Evolutionary conservation across 2,113 vertebrate genomes (phyloP).

Genomic region (Benitochromis conjunctus): DNA sequence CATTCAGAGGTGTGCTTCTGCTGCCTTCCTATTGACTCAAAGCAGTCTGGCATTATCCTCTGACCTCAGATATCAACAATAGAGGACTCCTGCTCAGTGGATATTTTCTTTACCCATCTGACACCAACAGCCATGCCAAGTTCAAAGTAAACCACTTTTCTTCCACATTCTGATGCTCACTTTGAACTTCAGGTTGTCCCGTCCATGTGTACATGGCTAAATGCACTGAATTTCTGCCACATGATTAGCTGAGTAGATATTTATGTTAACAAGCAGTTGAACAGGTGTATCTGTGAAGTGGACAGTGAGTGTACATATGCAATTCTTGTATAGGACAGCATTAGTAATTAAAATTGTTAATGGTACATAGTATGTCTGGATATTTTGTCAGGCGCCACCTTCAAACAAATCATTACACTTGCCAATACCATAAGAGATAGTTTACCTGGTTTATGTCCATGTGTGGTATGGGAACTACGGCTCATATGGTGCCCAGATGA

Average conservation of each 20-base stretch:
- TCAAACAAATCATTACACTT: background rate
- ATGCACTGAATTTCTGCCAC: background rate
- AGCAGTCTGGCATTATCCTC: background rate
- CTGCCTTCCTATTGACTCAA: background rate
- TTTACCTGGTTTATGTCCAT: constrained; percentile 50
- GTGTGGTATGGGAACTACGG: constrained; percentile 3
- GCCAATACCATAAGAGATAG: background rate
- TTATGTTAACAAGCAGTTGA: background rate
- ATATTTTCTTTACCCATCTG: background rate
- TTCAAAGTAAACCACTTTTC: background rate
- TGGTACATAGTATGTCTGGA: background rate
- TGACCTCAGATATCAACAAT: background rate
- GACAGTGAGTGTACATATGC: background rate
- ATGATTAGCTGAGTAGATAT: background rate
- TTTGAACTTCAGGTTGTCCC: background rate
- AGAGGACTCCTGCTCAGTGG: background rate
- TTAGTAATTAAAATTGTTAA: background rate
- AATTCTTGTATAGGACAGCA: background rate
- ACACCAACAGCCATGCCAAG: background rate
- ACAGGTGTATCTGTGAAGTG: background rate
- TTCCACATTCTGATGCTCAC: rapidly evolving
- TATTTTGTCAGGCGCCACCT: background rate
- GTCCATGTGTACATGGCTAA: background rate
- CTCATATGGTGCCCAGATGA: constrained; percentile 40
- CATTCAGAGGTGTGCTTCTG: background rate